Evolutionary conservation across 1,140 invertebrate species (phyloP), one percentile per base, ranked within the genome.

Genomic region (Drosophila ficusphila): DNA sequence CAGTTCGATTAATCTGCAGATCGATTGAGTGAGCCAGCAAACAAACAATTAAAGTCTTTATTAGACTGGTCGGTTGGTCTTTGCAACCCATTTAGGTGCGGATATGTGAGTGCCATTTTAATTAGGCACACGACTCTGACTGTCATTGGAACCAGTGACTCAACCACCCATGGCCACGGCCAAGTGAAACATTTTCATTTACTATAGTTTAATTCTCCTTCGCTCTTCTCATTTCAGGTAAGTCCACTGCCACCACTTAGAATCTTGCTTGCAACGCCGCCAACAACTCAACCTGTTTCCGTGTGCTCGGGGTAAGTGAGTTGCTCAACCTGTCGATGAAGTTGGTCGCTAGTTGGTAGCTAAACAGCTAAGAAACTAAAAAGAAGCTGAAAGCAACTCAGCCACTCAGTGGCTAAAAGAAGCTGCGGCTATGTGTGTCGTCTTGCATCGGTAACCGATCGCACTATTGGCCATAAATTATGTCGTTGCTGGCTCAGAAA

Each of bases 311-410:
- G 44, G 44, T 71, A 57, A 72, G 60, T 75, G 41, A 75, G 64
- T 88, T 81, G 77, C 74, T 78, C 75, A 88, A 88, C 82, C 82
- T 88, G 82, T 88, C 78, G 82, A 77, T 65, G 69, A 65, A 64
- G 68, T 57, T 56, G 60, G 41, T 65, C 69, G 52, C 14, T 33
- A 52, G 47, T 48, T 52, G 41, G 27, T 9, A 25, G 14, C 51
- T 34, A 29, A 27, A 14, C 21, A n/a, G n/a, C n/a, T n/a, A n/a
- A n/a, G n/a, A n/a, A n/a, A n/a, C n/a, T n/a, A n/a, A n/a, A n/a
- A n/a, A n/a, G n/a, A n/a, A n/a, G n/a, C n/a, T n/a, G n/a, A n/a
- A n/a, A n/a, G n/a, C n/a, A n/a, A n/a, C n/a, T n/a, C n/a, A n/a
- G n/a, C n/a, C n/a, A n/a, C n/a, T n/a, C n/a, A n/a, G n/a, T n/a